Base-by-base conservation (phyloP, 2,888 invertebrate species). In the Trissoscelio sp. region DNA sequence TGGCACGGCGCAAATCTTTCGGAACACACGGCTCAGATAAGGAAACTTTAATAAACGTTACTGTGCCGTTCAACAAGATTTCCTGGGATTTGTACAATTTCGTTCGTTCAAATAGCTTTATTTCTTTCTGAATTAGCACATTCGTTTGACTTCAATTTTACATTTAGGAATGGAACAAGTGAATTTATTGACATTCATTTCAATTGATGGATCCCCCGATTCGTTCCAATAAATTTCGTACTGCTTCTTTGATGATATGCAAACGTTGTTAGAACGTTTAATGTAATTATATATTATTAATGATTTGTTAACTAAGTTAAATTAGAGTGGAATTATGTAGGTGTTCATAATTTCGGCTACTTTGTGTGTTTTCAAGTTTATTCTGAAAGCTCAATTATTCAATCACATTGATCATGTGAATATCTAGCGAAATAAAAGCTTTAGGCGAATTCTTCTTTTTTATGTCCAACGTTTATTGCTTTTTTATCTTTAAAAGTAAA, bases 1-100 rank as follows among this genome's bases (percentile, higher is more conserved):
- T 53, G 55, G 20, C 55, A 31, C 31, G 48, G 42, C 20, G 55
- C 62, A 73, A 73, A 73, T 73, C 62, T 53, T 60, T 28, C 51
- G 11, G 16, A 55, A 55, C 44, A 34, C 73, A 18, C 42, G 20
- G 14, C 24, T 20, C 42, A 62, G 73, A 73, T 72, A 72, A 72
- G 70, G 44, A 20, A 39, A 37, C 53, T 51, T 44, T 72, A 51
- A 62, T 72, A 72, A 72, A 53, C 31, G 72, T 53, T 51, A 51
- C 51, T 62, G 53, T 37, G 70, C 24, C 18, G 46, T 57, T 70
- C 14, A 31, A 60, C 55, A 22, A 7, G 31, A 64, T 66, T 66
- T 16, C 22, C 1, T 7, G 7, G 16, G 20, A 31, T 62, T 31
- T 31, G 22, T 37, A 18, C 57, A 22, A 16, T 46, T 64, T 48